A percentile compares a stretch with the other conserved stretches of the same genome.
Evolutionary conservation across 1,140 invertebrate species (phyloP).

Genomic region (Macrobrachium nipponense): DNA sequence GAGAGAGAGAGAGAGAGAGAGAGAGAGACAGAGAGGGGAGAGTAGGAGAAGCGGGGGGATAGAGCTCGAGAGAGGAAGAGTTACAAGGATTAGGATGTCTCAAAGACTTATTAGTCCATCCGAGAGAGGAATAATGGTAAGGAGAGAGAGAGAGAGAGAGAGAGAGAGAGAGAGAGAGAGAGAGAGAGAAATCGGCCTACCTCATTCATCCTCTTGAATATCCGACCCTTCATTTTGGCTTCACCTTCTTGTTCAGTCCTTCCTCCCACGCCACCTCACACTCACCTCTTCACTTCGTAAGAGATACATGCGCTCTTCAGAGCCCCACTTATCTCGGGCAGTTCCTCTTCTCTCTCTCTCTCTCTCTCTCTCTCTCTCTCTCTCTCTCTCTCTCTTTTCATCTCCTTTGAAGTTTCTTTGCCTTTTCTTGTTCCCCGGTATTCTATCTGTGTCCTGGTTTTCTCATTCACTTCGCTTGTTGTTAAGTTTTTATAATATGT

Average conservation of each 20-base stretch:
- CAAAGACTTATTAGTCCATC: no score
- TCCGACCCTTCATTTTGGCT: not conserved
- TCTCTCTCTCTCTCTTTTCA: constrained; percentile 13
- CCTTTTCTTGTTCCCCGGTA: not conserved
- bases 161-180: not conserved
- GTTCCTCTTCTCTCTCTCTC: constrained; percentile 14
- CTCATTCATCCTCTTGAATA: no score
- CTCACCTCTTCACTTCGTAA: not conserved
- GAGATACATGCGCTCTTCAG: no score
- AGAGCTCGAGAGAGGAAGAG: not conserved
- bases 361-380: constrained; percentile 25
- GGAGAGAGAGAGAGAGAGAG: not conserved
- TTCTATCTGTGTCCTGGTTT: not conserved
- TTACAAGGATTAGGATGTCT: no score
- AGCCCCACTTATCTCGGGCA: no score
- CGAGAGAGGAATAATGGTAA: not conserved
- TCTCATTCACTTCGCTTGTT: not conserved
- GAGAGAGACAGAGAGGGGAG: not conserved
- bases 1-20: not conserved
- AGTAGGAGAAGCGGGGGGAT: not conserved
- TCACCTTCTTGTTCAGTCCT: not conserved
- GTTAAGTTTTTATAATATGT: no score
- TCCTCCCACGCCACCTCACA: not conserved
- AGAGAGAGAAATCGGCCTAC: not conserved
- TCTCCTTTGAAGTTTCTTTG: not conserved